Conservation (phyloP, 2,113 vertebrate species). For the Pteruthius melanotis region DNA sequence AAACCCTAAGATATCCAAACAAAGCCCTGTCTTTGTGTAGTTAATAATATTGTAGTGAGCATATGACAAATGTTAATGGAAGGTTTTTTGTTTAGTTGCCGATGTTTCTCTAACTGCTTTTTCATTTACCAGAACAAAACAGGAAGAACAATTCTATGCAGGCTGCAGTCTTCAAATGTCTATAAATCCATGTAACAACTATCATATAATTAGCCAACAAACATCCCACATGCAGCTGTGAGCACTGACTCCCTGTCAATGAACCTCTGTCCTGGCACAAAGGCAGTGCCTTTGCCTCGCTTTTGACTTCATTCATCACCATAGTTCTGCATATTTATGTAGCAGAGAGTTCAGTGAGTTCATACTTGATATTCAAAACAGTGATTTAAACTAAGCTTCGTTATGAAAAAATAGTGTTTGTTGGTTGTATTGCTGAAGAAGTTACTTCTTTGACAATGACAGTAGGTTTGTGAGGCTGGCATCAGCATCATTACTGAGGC, state of each 20-base stretch:
- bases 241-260: background rate
- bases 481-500: background rate
- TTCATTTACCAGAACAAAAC: background rate
- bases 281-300: background rate
- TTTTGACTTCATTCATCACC: slow-evolving; percentile 4
- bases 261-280: slow-evolving; percentile 31
- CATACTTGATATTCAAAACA: background rate
- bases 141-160: slow-evolving; percentile 5
- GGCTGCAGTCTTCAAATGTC: background rate
- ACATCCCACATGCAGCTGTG: slow-evolving; percentile 41
- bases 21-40: background rate
- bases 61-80: background rate
- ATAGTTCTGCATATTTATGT: background rate
- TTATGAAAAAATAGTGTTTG: background rate
- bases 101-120: background rate
- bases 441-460: background rate
- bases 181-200: background rate
- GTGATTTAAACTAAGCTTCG: background rate
- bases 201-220: slow-evolving; percentile 9
- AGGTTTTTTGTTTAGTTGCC: background rate
- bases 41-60: background rate
- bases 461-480: background rate
- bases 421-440: background rate
- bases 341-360: background rate
- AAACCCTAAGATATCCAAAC: background rate